Conservation (phyloP, 2,113 vertebrate genomes). For the Engystomops pustulosus region DNA sequence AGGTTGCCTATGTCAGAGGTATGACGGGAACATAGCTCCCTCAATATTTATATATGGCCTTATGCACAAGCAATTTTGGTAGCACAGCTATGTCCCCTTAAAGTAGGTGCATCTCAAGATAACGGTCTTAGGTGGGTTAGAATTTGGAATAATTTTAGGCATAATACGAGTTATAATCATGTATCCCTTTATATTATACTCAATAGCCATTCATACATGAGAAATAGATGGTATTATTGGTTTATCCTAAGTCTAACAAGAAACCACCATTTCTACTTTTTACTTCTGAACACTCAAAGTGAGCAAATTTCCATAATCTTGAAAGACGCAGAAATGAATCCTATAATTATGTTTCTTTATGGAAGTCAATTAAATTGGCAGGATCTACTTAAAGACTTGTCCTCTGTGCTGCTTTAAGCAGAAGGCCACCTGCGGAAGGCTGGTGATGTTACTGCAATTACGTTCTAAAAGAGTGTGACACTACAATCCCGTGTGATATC, state of each 20-base stretch:
- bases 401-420: slow-evolving; percentile 2
- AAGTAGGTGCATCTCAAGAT: no score
- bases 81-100: no score
- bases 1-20: no score
- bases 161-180: no score
- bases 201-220: no score
- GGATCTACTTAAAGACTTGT: background rate
- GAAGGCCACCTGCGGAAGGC: background rate
- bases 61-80: no score
- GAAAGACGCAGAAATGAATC: slow-evolving; percentile 30
- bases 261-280: background rate
- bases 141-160: no score
- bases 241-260: background rate
- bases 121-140: no score
- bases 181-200: no score
- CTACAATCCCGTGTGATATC: slow-evolving; percentile 16
- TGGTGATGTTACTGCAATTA: slow-evolving; percentile 7
- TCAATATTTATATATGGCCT: no score
- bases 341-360: slow-evolving; percentile 34
- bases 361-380: slow-evolving; percentile 13
- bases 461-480: background rate
- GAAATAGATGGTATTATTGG: background rate
- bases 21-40: no score
- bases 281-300: background rate
- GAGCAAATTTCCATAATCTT: slow-evolving; percentile 27